These are phyloP conservation scores for Tragulus kanchil DNA, from an alignment of 2,113 vertebrate genomes.

Conservation along the genomic window DNA sequence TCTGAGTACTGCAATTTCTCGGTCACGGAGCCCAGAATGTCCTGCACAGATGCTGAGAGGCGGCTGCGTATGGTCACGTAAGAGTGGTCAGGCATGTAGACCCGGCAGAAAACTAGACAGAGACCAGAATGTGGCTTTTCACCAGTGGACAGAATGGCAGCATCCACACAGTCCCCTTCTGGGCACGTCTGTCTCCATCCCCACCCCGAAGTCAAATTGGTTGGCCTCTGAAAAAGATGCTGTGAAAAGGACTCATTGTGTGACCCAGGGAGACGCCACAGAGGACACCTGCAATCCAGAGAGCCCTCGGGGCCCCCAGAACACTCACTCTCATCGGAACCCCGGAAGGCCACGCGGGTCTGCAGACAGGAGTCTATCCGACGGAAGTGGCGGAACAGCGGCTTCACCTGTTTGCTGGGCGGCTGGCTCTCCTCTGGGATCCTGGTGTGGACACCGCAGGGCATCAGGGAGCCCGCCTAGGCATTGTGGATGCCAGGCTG, in stretches of 20 bases:
- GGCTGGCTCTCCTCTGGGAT: conserved; percentile 93
- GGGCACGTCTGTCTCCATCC: background rate
- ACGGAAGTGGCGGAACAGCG: conserved; percentile 97
- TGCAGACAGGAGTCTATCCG: conserved; percentile 97
- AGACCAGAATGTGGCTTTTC: background rate
- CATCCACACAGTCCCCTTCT: background rate
- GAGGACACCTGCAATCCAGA: background rate
- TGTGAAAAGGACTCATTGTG: background rate
- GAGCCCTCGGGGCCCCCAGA: background rate
- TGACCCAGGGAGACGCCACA: background rate
- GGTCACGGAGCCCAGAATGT: conserved; percentile 95
- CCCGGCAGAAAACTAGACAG: conserved; percentile 95
- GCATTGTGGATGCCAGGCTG: conserved; percentile 18
- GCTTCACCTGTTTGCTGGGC: conserved; percentile 95
- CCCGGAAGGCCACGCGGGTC: conserved; percentile 96
- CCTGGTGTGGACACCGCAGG: conserved; percentile 82
- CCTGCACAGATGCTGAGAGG: conserved; percentile 96
- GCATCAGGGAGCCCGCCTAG: conserved; percentile 55
- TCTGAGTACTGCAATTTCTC: conserved; percentile 98
- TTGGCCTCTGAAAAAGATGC: background rate
- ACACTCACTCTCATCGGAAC: conserved; percentile 96
- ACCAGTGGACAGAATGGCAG: background rate
- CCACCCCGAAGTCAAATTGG: background rate
- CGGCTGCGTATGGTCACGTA: conserved; percentile 98
- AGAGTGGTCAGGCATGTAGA: conserved; percentile 98